Evolutionary conservation across 1,140 invertebrate genomes (phyloP), one percentile per base, ranked within the genome.

Genomic region (Varroa destructor): DNA sequence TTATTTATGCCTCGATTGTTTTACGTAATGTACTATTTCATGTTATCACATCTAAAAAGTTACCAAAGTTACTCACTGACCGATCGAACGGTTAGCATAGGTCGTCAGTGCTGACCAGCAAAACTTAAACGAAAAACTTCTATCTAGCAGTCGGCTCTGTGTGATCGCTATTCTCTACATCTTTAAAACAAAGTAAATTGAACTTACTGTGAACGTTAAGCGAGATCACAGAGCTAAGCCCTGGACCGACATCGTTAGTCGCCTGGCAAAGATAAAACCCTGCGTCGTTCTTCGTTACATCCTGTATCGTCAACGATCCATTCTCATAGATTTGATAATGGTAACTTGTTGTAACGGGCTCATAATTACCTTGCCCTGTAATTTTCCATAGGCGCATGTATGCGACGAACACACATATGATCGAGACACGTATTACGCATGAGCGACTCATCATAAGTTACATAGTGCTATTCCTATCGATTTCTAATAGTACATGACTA

Each of bases 191-290:
- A 51, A 5, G 46, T 51, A 3, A n/a, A n/a, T 43, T 0, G 6
- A 42, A 76, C 77, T 75, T 78, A 82, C 81, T 77, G 58, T 79
- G 78, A 12, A 82, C 82, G 14, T 77, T 79, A 0, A 83, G 77
- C 46, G 75, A 76, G 10, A 81, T 76, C 8, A 81, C 78, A 76
- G 80, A 81, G 73, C 81, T 82, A 55, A 82, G 76, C 58, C 80
- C 81, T 12, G 80, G 77, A 25, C 83, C 83, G n/a, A 84, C 80
- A 6, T 79, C 79, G 74, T 84, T 84, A 51, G 77, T 79, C 0
- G 82, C 81, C 72, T 83, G 81, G 76, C 84, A 84, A 43, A 84
- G 74, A 74, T 84, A 84, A 58, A 79, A 78, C 1, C 81, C 78
- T 4, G 76, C 77, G 56, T 83, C 81, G 8, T 74, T 74, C 43